Evolutionary conservation across 2,113 vertebrate genomes (phyloP).

Genomic region (Eleginops maclovinus): DNA sequence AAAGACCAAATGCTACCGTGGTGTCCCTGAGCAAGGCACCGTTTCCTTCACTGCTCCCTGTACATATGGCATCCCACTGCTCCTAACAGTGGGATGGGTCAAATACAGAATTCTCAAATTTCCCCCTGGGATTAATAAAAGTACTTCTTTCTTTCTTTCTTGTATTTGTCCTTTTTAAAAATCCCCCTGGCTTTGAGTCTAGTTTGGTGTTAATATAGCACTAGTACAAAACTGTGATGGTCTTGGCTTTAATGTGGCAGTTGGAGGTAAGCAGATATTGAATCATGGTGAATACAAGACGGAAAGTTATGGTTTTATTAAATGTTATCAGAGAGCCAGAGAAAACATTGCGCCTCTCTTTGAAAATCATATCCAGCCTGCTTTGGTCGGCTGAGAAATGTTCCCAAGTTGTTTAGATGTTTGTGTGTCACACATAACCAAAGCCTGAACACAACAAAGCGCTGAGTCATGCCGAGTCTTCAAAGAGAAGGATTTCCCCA

Average conservation of each 20-base stretch:
- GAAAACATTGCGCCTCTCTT: not conserved
- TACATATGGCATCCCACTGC: too few relatives aligned
- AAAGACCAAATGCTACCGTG: too few relatives aligned
- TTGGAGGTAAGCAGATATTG: not conserved
- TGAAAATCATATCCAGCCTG: not conserved
- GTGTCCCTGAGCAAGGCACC: too few relatives aligned
- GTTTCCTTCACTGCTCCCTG: too few relatives aligned
- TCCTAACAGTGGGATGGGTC: too few relatives aligned
- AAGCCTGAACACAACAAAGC: conserved; percentile 28
- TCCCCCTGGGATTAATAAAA: too few relatives aligned
- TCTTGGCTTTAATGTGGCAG: not conserved
- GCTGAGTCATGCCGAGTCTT: not conserved
- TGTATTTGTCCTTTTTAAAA: not conserved
- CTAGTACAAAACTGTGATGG: not conserved
- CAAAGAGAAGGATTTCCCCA: not conserved
- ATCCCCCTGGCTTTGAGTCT: not conserved
- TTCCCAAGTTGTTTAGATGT: conserved; percentile 34
- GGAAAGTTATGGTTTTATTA: too few relatives aligned
- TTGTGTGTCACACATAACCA: conserved; percentile 1
- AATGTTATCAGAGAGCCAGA: not conserved
- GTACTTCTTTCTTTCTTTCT: too few relatives aligned
- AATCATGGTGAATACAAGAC: not conserved
- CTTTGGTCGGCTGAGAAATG: not conserved
- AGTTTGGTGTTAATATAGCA: not conserved
- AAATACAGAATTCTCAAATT: too few relatives aligned